Conservation (phyloP, 2,113 vertebrate species). For the Catharus minimus region DNA sequence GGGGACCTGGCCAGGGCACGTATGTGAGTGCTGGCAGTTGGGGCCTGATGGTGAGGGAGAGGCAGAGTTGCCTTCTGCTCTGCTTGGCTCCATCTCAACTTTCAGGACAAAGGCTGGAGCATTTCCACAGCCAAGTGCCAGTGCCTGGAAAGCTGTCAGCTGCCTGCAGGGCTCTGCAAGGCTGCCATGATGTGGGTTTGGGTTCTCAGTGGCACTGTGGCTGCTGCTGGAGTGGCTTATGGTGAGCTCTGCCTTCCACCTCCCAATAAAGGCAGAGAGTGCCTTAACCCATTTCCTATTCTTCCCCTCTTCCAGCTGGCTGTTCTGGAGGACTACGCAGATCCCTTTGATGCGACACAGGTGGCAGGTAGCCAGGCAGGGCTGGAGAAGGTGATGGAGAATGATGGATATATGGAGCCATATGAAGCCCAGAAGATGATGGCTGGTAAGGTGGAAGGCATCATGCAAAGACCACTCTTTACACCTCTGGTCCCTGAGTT, state of each 20-base stretch:
- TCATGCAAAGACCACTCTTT: neutral
- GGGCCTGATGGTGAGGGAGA: neutral
- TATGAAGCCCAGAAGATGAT: constrained; percentile 99
- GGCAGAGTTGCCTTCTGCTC: neutral
- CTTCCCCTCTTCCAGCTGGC: constrained; percentile 76
- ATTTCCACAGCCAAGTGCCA: rapidly evolving
- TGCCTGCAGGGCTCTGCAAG: neutral
- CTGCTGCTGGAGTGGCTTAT: neutral
- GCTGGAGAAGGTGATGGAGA: constrained; percentile 86
- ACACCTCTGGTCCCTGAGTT: neutral
- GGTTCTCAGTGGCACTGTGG: rapidly evolving
- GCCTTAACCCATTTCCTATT: neutral
- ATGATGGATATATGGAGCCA: constrained; percentile 97
- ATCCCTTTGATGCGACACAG: constrained; percentile 92
- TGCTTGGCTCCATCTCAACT: constrained; percentile 35
- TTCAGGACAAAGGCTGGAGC: constrained; percentile 45
- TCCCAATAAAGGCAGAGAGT: neutral
- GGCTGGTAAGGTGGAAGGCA: constrained; percentile 80
- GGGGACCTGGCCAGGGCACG: neutral
- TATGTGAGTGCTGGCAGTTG: neutral
- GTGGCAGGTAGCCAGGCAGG: constrained; percentile 73
- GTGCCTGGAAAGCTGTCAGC: neutral
- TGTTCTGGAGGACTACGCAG: constrained; percentile 95
- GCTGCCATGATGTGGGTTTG: neutral
- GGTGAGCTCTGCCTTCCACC: neutral